Evolutionary conservation across 2,113 vertebrate species (phyloP).

Genomic region (Mustelus asterias): DNA sequence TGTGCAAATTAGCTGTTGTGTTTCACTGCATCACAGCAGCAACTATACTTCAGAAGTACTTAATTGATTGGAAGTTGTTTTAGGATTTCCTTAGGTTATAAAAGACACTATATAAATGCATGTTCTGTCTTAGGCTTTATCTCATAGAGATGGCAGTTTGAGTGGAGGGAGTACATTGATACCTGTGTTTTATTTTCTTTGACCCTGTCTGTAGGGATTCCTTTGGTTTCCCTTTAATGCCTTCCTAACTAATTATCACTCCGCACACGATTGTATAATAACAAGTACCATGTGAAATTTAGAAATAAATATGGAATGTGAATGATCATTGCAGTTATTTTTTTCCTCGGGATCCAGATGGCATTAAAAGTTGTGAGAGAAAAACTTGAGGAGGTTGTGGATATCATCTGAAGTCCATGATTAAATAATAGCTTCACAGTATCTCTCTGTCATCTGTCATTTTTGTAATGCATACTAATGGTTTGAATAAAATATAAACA

Average conservation of each 20-base stretch:
- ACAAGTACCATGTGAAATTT: slow-evolving; percentile 25
- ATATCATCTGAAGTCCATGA: slow-evolving; percentile 25
- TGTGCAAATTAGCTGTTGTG: neutral
- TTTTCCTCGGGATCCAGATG: slow-evolving; percentile 10
- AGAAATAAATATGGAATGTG: slow-evolving; percentile 14
- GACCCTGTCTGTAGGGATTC: neutral
- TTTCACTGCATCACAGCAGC: neutral
- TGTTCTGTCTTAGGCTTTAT: neutral
- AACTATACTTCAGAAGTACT: neutral
- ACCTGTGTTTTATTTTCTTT: neutral
- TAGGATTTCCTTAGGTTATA: neutral
- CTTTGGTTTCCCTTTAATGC: neutral
- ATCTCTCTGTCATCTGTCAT: slow-evolving; percentile 9
- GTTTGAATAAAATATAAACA: slow-evolving; percentile 28
- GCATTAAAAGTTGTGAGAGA: neutral
- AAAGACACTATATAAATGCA: neutral
- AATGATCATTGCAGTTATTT: neutral
- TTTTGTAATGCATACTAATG: slow-evolving; percentile 29
- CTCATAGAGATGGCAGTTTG: neutral
- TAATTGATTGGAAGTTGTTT: neutral
- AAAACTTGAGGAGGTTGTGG: neutral
- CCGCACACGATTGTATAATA: neutral
- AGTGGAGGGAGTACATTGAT: neutral
- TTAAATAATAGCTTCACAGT: slow-evolving; percentile 32
- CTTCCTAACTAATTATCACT: slow-evolving; percentile 3